phyloP scores from a whole-genome alignment of 2,113 vertebrate genomes.

The Delphinus delphis region DNA sequence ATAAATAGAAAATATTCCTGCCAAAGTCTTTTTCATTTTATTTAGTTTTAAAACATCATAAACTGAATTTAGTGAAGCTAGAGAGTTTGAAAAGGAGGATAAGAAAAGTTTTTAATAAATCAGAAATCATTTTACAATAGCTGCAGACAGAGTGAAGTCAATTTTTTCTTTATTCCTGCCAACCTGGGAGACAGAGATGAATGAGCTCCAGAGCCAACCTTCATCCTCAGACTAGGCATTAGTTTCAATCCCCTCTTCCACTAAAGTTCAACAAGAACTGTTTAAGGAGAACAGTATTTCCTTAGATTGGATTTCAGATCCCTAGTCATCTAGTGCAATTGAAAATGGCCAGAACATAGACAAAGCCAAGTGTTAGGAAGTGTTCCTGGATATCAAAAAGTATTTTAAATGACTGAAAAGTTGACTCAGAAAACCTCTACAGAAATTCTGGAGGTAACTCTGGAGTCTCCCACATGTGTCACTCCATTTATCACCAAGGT shows the following conservation, averaged over 20 bases:
- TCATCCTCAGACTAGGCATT: neutral
- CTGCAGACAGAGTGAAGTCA: neutral
- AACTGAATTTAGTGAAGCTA: neutral
- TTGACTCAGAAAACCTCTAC: neutral
- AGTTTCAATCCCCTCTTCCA: neutral
- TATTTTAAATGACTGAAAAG: neutral
- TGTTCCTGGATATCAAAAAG: neutral
- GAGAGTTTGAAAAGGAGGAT: neutral
- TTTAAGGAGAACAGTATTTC: neutral
- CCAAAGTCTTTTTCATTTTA: neutral
- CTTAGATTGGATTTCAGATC: neutral
- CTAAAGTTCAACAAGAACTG: neutral
- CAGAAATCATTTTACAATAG: neutral
- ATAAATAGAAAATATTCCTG: neutral
- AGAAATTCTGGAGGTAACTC: neutral
- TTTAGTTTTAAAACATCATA: neutral
- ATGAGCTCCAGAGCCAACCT: neutral
- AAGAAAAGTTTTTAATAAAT: neutral
- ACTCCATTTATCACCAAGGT: neutral
- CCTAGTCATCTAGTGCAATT: neutral
- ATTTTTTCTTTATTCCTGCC: neutral
- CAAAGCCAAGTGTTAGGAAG: neutral
- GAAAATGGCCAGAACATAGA: neutral
- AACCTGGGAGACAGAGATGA: neutral
- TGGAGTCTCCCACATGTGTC: neutral